These are phyloP conservation scores for Stichopus horrens DNA, from an alignment of 53 echinoderm and acorn worm genomes.

Conservation along the genomic window DNA sequence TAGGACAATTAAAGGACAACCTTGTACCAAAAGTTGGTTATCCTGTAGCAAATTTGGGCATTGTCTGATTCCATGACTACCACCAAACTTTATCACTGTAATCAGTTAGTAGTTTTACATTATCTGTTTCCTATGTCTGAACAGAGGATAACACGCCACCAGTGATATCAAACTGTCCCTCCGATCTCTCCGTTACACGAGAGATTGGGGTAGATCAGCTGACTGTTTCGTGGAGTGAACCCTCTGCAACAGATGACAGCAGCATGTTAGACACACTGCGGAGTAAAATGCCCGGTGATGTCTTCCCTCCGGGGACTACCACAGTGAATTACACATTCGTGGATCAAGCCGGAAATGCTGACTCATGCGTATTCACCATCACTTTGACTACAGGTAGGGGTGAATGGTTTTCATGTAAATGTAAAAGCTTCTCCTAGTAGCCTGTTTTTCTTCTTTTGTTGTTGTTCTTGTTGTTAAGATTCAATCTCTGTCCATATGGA, in stretches of 20 bases:
- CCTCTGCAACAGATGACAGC: conserved; percentile 49
- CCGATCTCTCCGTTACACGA: conserved; percentile 30
- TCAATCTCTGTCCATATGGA: no score
- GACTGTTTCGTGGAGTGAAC: conserved; percentile 48
- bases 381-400: neutral
- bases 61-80: no score
- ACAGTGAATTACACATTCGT: conserved; percentile 46
- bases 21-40: no score
- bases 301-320: conserved; percentile 36
- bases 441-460: no score
- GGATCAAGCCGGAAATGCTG: conserved; percentile 47
- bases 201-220: neutral
- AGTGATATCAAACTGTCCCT: conserved; percentile 44
- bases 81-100: no score
- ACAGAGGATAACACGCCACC: conserved; percentile 23
- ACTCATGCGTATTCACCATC: conserved; percentile 35
- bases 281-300: conserved; percentile 40
- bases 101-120: no score
- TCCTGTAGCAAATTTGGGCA: no score
- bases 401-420: no score
- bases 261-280: neutral
- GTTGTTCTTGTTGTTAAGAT: no score
- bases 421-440: no score
- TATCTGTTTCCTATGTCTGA: neutral
- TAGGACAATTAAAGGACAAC: no score